Evolutionary conservation across 2,797 vertebrate genomes (phyloP).

Genomic region (Cyclopterus lumpus): DNA sequence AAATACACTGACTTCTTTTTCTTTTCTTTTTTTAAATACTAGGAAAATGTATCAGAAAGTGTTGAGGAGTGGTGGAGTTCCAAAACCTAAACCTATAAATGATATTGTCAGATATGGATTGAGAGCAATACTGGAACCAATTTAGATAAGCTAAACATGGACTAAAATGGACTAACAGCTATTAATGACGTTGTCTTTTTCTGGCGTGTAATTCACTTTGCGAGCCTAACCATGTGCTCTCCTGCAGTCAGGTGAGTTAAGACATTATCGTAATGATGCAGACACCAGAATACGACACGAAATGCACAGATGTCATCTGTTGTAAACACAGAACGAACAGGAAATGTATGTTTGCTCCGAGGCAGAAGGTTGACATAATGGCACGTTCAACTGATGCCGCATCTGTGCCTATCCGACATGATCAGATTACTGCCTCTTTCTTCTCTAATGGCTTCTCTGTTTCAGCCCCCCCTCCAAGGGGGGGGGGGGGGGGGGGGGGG

Average conservation of each 20-base stretch:
- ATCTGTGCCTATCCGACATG: slow-evolving; percentile 55
- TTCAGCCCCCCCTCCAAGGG: slow-evolving; percentile 42
- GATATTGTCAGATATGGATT: slow-evolving; percentile 3
- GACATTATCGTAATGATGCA: slow-evolving; percentile 32
- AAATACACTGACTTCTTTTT: background rate
- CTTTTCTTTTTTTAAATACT: background rate
- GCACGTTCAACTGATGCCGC: slow-evolving; percentile 58
- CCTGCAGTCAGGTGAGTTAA: slow-evolving; percentile 8
- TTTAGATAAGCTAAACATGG: slow-evolving; percentile 9
- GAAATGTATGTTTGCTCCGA: slow-evolving; percentile 28
- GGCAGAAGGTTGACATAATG: slow-evolving; percentile 50
- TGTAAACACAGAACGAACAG: slow-evolving; percentile 35
- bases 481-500: slow-evolving; percentile 7
- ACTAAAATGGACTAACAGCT: slow-evolving; percentile 15
- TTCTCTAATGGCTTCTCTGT: slow-evolving; percentile 61
- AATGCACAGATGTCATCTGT: slow-evolving; percentile 24
- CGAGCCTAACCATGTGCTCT: slow-evolving; percentile 2
- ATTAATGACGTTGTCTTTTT: slow-evolving; percentile 18
- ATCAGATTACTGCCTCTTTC: slow-evolving; percentile 71
- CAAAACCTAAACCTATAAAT: slow-evolving; percentile 9
- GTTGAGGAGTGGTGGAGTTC: background rate
- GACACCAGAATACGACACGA: slow-evolving; percentile 21
- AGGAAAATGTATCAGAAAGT: background rate
- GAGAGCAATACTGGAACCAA: slow-evolving; percentile 1
- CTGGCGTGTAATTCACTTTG: slow-evolving; percentile 29